These are phyloP conservation scores for Pogonus chalceus DNA, from an alignment of 1,140 invertebrate species.

Conservation along the genomic window DNA sequence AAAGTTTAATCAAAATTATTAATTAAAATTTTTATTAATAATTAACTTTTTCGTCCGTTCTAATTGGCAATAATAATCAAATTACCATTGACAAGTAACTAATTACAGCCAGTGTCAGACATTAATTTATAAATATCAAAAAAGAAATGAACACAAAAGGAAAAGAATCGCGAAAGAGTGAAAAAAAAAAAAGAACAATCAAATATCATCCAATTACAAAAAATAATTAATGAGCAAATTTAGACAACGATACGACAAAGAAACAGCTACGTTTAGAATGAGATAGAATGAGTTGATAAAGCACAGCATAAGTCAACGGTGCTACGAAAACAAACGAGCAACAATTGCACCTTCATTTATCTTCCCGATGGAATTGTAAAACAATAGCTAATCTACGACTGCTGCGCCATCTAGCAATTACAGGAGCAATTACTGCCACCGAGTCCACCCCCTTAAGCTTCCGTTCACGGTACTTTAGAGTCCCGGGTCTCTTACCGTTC, in stretches of 20 bases:
- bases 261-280: background rate
- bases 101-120: too few relatives aligned
- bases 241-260: background rate
- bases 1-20: too few relatives aligned
- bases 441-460: too few relatives aligned
- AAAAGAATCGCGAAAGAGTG: too few relatives aligned
- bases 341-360: slow-evolving; percentile 29
- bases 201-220: background rate
- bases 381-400: slow-evolving; percentile 26
- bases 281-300: background rate
- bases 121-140: too few relatives aligned
- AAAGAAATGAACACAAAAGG: too few relatives aligned
- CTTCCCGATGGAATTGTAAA: slow-evolving; percentile 25
- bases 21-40: too few relatives aligned
- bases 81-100: too few relatives aligned
- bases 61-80: too few relatives aligned
- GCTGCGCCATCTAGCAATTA: slow-evolving; percentile 27
- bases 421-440: slow-evolving; percentile 23
- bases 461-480: too few relatives aligned
- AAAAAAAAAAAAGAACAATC: background rate
- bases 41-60: too few relatives aligned
- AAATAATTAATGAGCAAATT: background rate
- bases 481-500: too few relatives aligned
- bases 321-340: slow-evolving; percentile 28
- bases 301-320: background rate